Evolutionary conservation across 1,140 invertebrate genomes (phyloP), one percentile per base, ranked within the genome.

Genomic region (Megalonaias nervosa): DNA sequence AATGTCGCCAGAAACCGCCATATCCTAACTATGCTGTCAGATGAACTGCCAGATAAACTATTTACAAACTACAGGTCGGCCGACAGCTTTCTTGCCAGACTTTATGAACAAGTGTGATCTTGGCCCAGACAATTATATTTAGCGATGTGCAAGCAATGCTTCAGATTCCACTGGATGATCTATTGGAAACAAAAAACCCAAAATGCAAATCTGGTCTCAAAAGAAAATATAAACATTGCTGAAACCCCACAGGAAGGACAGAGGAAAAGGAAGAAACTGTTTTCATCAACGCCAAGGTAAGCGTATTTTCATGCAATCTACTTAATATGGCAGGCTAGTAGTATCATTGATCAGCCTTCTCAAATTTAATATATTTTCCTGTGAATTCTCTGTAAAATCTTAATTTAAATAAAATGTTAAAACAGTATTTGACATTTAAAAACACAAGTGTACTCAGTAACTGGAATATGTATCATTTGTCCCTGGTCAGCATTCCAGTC

Each of bases 51-150:
- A 74, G 21, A 65, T 74, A 21, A 21, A 74, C 12, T 79, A 79
- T 60, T 26, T 64, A 9, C 3, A 58, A 38, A 74, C 71, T 17
- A 59, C 55, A 57, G 71, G 67, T 9, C 57, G 16, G 19, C 71
- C 68, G 58, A 26, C 26, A 38, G 65, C 71, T 48, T 19, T 26
- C 31, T 55, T 79, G 3, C 71, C 77, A 6, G 26, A 64, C 48
- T 74, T 79, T 62, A 31, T 69, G 19, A 4, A 16, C 58, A 56
- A 74, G 60, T 74, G 31, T 68, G 67, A 79, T n/a, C 65, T 79
- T 38, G 76, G 64, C 58, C 48, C 61, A 48, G 75, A 71, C 26
- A 31, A 23, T 74, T 55, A 57, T 58, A 55, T 74, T 60, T n/a
- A 48, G 17, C 23, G 38, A 64, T 26, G 6, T 74, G 4, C 17